A percentile compares a stretch with the other conserved stretches of the same genome.
phyloP scores from a whole-genome alignment of 2,113 vertebrate genomes.

The Psittacula cyanocephala region DNA sequence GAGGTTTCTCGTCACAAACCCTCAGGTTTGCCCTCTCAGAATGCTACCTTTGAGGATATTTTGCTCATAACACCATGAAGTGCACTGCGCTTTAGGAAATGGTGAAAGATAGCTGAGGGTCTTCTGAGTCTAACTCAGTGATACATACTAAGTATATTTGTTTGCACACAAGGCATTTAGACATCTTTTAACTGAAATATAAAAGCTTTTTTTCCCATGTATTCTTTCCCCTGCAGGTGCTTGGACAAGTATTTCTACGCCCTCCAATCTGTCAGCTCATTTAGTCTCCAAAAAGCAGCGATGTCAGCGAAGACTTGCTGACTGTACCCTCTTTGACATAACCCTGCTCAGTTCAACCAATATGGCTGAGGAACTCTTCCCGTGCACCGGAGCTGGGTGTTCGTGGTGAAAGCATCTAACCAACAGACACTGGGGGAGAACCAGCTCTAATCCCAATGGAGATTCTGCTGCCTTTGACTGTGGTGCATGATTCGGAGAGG shows the following conservation, averaged over 20 bases:
- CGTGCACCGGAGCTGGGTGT: neutral
- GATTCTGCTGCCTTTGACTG: neutral
- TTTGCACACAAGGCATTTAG: neutral
- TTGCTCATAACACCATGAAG: neutral
- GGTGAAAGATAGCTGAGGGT: neutral
- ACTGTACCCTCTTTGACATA: rapidly evolving
- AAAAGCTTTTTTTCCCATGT: neutral
- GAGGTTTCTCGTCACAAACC: neutral
- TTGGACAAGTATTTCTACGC: neutral
- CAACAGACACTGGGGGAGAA: neutral
- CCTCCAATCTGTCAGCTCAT: neutral
- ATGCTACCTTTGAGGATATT: neutral
- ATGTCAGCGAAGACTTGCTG: neutral
- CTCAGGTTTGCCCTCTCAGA: neutral
- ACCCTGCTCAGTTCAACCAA: neutral
- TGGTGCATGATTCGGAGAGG: neutral
- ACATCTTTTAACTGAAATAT: neutral
- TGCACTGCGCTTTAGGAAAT: neutral
- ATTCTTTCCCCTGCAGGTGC: neutral
- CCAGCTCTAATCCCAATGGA: neutral
- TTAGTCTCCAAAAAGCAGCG: neutral
- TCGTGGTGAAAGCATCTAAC: neutral
- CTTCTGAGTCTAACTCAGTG: neutral
- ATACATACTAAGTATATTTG: neutral
- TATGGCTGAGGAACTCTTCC: neutral